Evolutionary conservation across 2,888 invertebrate genomes (phyloP).

Genomic region (Exocentrus adspersus): DNA sequence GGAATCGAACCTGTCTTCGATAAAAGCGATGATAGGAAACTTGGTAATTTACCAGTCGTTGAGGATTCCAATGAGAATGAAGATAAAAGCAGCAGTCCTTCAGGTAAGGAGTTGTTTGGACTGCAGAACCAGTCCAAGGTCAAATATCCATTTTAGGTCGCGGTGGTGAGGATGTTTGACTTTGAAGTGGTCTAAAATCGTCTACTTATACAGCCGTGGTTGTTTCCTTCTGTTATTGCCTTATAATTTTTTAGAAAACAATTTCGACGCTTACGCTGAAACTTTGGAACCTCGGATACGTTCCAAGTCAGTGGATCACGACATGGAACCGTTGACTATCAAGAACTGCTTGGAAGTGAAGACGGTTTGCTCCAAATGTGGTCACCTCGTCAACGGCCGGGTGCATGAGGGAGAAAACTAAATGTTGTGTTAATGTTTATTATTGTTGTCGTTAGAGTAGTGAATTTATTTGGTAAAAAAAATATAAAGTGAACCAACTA

Average conservation of each 20-base stretch:
- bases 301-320: constrained; percentile 69
- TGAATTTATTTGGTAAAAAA: neutral
- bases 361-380: constrained; percentile 59
- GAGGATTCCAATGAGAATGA: constrained; percentile 58
- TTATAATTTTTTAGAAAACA: constrained; percentile 42
- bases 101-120: constrained; percentile 38
- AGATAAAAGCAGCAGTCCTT: constrained; percentile 47
- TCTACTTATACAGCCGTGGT: no score
- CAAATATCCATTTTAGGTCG: no score
- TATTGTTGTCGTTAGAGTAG: neutral
- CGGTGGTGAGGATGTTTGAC: no score
- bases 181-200: no score
- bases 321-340: constrained; percentile 48
- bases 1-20: constrained; percentile 66
- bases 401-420: neutral
- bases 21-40: constrained; percentile 30
- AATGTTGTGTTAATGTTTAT: neutral
- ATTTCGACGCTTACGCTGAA: constrained; percentile 35
- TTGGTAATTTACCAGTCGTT: constrained; percentile 50
- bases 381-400: constrained; percentile 46
- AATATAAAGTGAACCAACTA: no score
- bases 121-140: no score
- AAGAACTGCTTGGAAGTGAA: constrained; percentile 37
- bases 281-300: constrained; percentile 61
- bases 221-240: no score